phyloP scores from a whole-genome alignment of 2,888 invertebrate genomes.

The Drosophila borborema region DNA sequence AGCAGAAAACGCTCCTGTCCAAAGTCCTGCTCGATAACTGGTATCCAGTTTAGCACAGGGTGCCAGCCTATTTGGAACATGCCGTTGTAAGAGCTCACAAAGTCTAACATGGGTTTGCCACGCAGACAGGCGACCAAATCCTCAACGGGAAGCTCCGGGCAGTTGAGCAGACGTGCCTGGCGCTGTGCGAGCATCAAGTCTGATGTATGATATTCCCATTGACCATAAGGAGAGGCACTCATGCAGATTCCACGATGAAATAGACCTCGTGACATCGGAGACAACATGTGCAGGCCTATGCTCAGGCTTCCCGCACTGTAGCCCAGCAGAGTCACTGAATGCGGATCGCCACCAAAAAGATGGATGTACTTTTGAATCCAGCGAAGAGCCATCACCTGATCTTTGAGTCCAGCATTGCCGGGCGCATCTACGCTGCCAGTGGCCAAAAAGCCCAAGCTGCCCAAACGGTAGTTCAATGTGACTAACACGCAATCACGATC shows the following conservation, averaged over 20 bases:
- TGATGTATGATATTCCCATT: conserved; percentile 85
- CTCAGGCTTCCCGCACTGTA: conserved; percentile 86
- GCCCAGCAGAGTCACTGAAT: conserved; percentile 88
- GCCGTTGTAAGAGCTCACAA: conserved; percentile 62
- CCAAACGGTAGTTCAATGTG: conserved; percentile 88
- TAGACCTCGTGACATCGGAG: conserved; percentile 89
- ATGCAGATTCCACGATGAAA: conserved; percentile 90
- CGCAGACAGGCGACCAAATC: conserved; percentile 88
- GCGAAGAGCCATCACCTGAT: conserved; percentile 88
- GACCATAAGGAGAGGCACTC: conserved; percentile 87
- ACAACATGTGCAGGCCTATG: conserved; percentile 87
- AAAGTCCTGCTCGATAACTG: conserved; percentile 88
- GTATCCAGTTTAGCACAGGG: conserved; percentile 86
- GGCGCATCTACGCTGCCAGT: conserved; percentile 88
- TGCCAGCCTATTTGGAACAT: conserved; percentile 82
- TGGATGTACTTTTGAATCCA: conserved; percentile 89
- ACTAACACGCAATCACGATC: conserved; percentile 89
- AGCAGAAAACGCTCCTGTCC: conserved; percentile 88
- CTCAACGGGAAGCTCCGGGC: conserved; percentile 86
- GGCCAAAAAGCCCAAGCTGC: conserved; percentile 87
- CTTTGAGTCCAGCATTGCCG: conserved; percentile 90
- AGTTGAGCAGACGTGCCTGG: conserved; percentile 87
- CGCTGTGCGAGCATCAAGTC: conserved; percentile 87
- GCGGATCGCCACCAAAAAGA: conserved; percentile 89
- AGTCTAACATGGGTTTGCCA: conserved; percentile 74